Evolutionary conservation across 53 echinoderm and acorn worm species (phyloP).

Genomic region (Paracentrotus lividus): DNA sequence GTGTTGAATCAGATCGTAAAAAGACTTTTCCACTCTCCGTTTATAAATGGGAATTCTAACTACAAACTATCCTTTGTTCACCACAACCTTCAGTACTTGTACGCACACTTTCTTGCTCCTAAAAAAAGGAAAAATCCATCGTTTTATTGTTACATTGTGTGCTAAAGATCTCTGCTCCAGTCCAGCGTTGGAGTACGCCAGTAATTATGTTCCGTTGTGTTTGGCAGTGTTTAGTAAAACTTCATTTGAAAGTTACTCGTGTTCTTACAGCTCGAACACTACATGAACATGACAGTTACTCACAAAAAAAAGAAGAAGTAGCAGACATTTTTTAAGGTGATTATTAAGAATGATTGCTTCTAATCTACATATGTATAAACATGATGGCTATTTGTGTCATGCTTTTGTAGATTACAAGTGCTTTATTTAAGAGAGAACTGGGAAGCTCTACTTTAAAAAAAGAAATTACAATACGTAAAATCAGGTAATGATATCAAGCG

Average conservation of each 20-base stretch:
- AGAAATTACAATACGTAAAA: no score
- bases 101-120: not conserved
- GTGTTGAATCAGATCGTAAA: not conserved
- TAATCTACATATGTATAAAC: no score
- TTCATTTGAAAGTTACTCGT: not conserved
- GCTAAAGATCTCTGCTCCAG: not conserved
- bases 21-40: not conserved
- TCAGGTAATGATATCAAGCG: no score
- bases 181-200: not conserved
- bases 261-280: not conserved
- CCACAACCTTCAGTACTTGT: constrained; percentile 14
- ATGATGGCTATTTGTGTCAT: no score
- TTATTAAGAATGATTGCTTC: no score
- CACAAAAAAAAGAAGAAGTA: no score
- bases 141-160: not conserved
- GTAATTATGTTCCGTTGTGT: not conserved
- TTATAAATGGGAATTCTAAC: not conserved
- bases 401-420: no score
- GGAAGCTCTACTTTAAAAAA: no score
- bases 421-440: no score
- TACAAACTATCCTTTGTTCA: not conserved
- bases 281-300: not conserved
- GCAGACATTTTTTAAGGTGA: no score
- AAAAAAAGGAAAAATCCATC: not conserved
- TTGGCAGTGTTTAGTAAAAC: not conserved